A percentile compares a stretch with the other conserved stretches of the same genome.
These are phyloP conservation scores for Scaptomyza cyrtandrae DNA, from an alignment of 2,888 invertebrate species.

Conservation along the genomic window DNA sequence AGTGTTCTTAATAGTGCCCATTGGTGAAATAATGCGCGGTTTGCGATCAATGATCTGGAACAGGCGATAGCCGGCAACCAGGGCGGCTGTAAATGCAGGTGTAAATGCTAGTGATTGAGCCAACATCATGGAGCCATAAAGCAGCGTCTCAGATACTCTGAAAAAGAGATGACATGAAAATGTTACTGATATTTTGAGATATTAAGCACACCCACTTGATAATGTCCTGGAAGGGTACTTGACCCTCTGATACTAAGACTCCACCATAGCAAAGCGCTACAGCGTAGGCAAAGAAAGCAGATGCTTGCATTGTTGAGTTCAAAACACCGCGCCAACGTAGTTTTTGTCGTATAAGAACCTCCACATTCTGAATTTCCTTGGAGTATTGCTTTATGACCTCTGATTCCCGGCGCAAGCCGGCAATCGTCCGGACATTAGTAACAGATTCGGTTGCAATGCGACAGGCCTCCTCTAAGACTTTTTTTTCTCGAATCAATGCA, in stretches of 20 bases:
- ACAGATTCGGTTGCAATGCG: slow-evolving; percentile 91
- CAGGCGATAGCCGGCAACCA: slow-evolving; percentile 89
- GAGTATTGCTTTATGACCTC: slow-evolving; percentile 87
- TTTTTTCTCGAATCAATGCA: slow-evolving; percentile 87
- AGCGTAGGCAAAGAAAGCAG: slow-evolving; percentile 90
- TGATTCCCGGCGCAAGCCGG: slow-evolving; percentile 88
- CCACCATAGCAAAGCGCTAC: slow-evolving; percentile 90
- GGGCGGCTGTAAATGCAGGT: slow-evolving; percentile 91
- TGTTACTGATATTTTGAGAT: accelerated
- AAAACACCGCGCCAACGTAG: slow-evolving; percentile 88
- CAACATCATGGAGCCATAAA: slow-evolving; percentile 92
- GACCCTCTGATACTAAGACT: slow-evolving; percentile 87
- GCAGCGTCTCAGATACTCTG: slow-evolving; percentile 90
- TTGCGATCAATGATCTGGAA: slow-evolving; percentile 88
- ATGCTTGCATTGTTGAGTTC: slow-evolving; percentile 89
- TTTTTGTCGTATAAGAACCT: slow-evolving; percentile 85
- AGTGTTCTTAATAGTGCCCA: slow-evolving; percentile 74
- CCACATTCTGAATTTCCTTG: slow-evolving; percentile 86
- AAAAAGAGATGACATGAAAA: not conserved
- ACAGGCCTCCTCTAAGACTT: slow-evolving; percentile 88
- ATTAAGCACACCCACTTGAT: slow-evolving; percentile 86
- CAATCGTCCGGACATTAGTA: slow-evolving; percentile 89
- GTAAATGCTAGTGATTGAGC: slow-evolving; percentile 92
- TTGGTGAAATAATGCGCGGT: slow-evolving; percentile 86
- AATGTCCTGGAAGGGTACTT: slow-evolving; percentile 88